Evolutionary conservation across 2,888 invertebrate genomes (phyloP).

Genomic region (Acrobasis repandana): DNA sequence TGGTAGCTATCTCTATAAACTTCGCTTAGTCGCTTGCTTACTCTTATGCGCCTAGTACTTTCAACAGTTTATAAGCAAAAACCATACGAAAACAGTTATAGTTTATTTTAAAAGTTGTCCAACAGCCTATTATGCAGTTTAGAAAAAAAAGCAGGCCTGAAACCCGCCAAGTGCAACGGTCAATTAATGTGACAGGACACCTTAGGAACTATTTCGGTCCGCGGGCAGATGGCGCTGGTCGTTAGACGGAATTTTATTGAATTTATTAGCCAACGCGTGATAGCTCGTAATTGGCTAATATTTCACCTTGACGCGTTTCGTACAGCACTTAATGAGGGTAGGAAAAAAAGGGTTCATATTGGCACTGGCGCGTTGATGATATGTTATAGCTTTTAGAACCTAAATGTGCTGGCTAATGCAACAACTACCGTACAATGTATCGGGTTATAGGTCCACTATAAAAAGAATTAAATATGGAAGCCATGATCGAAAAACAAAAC

Average conservation of each 20-base stretch:
- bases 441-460: too few relatives aligned
- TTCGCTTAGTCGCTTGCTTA: too few relatives aligned
- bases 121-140: too few relatives aligned
- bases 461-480: too few relatives aligned
- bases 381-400: background rate
- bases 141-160: background rate
- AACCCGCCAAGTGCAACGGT: background rate
- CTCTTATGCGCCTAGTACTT: too few relatives aligned
- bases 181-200: constrained; percentile 17
- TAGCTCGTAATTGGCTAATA: constrained; percentile 21
- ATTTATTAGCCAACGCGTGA: constrained; percentile 19
- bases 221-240: constrained; percentile 17
- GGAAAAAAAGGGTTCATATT: constrained; percentile 9
- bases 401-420: too few relatives aligned
- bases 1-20: too few relatives aligned
- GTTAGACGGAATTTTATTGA: constrained; percentile 23
- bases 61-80: too few relatives aligned
- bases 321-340: constrained; percentile 3
- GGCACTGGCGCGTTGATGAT: background rate
- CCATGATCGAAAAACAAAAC: too few relatives aligned
- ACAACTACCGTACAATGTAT: too few relatives aligned
- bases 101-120: too few relatives aligned
- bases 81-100: too few relatives aligned
- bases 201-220: constrained; percentile 19
- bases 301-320: constrained; percentile 16